phyloP scores from a whole-genome alignment of 2,888 invertebrate genomes.

The Epirrita christyi region DNA sequence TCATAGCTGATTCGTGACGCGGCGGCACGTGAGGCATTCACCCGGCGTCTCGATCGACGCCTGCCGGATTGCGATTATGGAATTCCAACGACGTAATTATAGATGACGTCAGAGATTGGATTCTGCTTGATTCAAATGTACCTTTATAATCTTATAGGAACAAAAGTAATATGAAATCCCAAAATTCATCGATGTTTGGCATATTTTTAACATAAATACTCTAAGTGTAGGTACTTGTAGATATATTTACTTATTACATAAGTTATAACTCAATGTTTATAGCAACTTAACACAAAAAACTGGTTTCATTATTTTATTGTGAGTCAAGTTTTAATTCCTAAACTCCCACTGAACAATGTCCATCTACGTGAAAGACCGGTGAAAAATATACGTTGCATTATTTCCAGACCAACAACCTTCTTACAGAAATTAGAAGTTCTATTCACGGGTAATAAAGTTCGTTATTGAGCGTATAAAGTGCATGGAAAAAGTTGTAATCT shows the following conservation, averaged over 20 bases:
- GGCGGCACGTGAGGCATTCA: constrained; percentile 26
- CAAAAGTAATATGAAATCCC: no score
- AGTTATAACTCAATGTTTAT: no score
- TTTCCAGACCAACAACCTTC: constrained; percentile 20
- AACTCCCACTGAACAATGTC: constrained; percentile 38
- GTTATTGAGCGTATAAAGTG: constrained; percentile 15
- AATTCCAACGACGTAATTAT: constrained; percentile 34
- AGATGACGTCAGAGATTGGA: constrained; percentile 26
- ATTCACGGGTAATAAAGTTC: constrained; percentile 5
- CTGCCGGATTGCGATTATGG: constrained; percentile 24
- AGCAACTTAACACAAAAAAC: background rate
- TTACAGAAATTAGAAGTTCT: constrained; percentile 19
- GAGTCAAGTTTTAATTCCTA: constrained; percentile 30
- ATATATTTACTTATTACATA: no score
- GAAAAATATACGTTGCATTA: constrained; percentile 39
- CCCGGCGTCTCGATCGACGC: constrained; percentile 15
- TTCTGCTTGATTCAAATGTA: constrained; percentile 27
- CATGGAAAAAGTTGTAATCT: constrained; percentile 26
- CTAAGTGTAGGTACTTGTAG: background rate
- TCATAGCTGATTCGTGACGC: constrained; percentile 28
- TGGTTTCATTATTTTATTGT: background rate
- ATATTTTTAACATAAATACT: background rate
- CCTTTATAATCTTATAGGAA: background rate
- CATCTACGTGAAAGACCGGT: constrained; percentile 35
- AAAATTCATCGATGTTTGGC: no score